A percentile compares a stretch with the other conserved stretches of the same genome.
These are phyloP conservation scores for Plutella xylostella DNA, from an alignment of 2,888 invertebrate genomes.

Conservation along the genomic window DNA sequence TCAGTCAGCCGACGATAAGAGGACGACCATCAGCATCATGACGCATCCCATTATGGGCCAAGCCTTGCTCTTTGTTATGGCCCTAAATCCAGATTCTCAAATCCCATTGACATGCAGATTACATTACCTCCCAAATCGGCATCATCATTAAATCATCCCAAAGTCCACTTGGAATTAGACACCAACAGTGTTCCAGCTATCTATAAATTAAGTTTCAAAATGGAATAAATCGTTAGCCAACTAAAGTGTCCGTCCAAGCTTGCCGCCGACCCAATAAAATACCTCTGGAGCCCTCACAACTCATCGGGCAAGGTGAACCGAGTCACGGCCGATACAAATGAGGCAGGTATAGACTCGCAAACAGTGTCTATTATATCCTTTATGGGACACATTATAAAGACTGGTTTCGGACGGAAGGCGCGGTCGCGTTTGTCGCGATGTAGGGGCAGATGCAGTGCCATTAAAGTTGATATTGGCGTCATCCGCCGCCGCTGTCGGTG, in stretches of 20 bases:
- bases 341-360: conserved; percentile 26
- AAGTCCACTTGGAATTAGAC: no score
- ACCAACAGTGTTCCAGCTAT: no score
- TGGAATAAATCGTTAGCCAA: not conserved
- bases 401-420: not conserved
- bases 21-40: no score
- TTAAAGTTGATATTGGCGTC: conserved; percentile 45
- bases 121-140: no score
- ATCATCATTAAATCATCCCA: no score
- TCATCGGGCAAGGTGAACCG: conserved; percentile 42
- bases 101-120: no score
- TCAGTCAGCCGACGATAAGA: no score
- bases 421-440: not conserved
- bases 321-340: conserved; percentile 52
- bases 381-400: not conserved
- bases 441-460: conserved; percentile 46
- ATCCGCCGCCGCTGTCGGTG: conserved; percentile 39
- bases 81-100: no score
- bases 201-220: no score
- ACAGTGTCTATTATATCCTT: not conserved
- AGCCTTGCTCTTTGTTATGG: no score
- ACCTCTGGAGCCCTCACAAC: conserved; percentile 22
- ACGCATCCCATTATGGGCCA: no score
- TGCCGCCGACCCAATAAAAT: conserved; percentile 12
- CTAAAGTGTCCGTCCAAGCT: conserved; percentile 5